phyloP scores from a whole-genome alignment of 2,888 invertebrate species.

The Drosophila differens region DNA sequence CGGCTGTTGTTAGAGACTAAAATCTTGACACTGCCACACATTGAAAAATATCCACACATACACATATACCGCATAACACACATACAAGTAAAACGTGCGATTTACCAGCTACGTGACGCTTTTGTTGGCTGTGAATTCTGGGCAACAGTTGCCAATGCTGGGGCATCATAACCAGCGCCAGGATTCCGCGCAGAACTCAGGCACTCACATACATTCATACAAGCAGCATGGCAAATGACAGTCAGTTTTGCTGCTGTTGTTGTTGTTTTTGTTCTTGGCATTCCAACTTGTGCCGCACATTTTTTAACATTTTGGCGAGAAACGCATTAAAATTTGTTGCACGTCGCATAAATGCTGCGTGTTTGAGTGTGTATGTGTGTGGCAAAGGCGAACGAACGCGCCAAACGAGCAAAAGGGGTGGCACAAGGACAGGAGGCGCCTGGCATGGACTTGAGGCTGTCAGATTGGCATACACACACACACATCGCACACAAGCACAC shows the following conservation, averaged over 20 bases:
- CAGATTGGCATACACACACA: constrained; percentile 26
- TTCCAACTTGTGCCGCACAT: constrained; percentile 80
- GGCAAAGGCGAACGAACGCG: constrained; percentile 47
- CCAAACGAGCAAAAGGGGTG: constrained; percentile 41
- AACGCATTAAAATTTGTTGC: constrained; percentile 82
- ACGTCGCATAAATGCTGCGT: constrained; percentile 77
- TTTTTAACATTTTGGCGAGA: constrained; percentile 77
- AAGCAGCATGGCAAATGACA: constrained; percentile 51
- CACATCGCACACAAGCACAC: constrained; percentile 1
- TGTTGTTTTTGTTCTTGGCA: constrained; percentile 47
- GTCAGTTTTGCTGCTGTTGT: constrained; percentile 41
- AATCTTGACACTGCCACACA: constrained; percentile 59
- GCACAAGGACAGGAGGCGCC: constrained; percentile 41
- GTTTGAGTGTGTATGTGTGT: constrained; percentile 34
- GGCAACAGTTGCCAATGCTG: constrained; percentile 74
- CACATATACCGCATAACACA: constrained; percentile 9
- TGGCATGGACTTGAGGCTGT: constrained; percentile 24
- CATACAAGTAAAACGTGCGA: constrained; percentile 71
- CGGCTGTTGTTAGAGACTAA: constrained; percentile 41
- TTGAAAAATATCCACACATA: constrained; percentile 13
- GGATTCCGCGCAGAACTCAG: constrained; percentile 31
- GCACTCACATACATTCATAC: constrained; percentile 24
- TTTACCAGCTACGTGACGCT: constrained; percentile 76
- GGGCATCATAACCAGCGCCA: constrained; percentile 48
- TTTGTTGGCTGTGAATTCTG: constrained; percentile 66